Percentiles rank a stretch among this genome's conserved stretches.
phyloP scores from a whole-genome alignment of 2,797 vertebrate genomes.

The Notoglanidium macrostoma region DNA sequence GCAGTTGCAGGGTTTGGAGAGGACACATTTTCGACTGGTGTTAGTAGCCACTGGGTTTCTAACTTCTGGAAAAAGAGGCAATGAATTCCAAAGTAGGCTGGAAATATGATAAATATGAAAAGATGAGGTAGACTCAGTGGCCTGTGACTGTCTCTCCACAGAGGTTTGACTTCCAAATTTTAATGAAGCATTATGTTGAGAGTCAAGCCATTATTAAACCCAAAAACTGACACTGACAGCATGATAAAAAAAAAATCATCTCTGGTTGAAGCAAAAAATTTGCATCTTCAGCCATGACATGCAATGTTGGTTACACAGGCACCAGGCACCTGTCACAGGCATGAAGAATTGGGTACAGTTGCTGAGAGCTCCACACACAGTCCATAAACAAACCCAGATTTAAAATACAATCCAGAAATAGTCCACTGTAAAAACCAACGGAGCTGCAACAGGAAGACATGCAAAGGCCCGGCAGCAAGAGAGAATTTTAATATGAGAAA shows the following conservation, averaged over 20 bases:
- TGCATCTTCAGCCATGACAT: background rate
- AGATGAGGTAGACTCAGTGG: background rate
- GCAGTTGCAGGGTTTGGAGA: background rate
- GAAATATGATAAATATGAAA: slow-evolving; percentile 8
- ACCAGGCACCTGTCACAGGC: slow-evolving; percentile 13
- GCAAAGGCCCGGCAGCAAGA: background rate
- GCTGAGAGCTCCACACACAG: background rate
- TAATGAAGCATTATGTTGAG: background rate
- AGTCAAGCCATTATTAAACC: background rate
- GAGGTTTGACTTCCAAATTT: background rate
- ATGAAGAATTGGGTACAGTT: background rate
- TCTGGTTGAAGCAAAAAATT: slow-evolving; percentile 3
- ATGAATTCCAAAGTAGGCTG: background rate
- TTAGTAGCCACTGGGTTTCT: background rate
- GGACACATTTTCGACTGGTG: background rate
- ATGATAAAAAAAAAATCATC: background rate
- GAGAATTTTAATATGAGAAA: background rate
- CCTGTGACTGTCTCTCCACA: background rate
- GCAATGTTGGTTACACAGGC: background rate
- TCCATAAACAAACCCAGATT: slow-evolving; percentile 5
- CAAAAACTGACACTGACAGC: background rate
- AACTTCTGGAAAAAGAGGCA: background rate
- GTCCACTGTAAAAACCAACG: background rate
- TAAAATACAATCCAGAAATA: slow-evolving; percentile 12
- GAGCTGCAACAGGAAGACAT: background rate